phyloP scores from a whole-genome alignment of 2,797 vertebrate genomes.

The Tympanoctomys barrerae region DNA sequence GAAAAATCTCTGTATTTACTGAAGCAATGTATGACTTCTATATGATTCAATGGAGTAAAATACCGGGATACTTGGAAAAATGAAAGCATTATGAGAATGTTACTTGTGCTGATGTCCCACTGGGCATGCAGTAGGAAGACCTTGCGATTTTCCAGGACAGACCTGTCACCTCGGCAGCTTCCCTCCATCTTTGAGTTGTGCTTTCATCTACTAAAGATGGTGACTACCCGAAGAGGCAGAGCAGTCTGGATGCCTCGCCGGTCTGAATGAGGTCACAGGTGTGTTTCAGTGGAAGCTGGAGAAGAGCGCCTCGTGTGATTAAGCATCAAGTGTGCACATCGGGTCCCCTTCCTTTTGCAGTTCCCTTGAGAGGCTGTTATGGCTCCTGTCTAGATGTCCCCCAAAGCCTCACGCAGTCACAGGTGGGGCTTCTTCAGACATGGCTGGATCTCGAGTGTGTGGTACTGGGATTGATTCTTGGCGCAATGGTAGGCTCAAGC shows the following conservation, averaged over 20 bases:
- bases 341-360: neutral
- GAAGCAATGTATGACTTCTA: neutral
- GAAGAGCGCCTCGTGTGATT: neutral
- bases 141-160: neutral
- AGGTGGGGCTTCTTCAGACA: neutral
- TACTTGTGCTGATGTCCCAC: neutral
- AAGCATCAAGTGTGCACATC: neutral
- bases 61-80: neutral
- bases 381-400: neutral
- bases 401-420: neutral
- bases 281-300: neutral
- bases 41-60: neutral
- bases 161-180: neutral
- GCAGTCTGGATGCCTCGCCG: neutral
- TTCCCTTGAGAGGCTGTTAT: neutral
- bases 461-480: neutral
- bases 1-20: conserved; percentile 28
- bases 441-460: neutral
- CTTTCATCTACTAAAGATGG: neutral
- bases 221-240: neutral
- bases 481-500: neutral
- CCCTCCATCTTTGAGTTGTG: neutral
- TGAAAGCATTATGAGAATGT: neutral
- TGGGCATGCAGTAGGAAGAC: neutral
- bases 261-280: neutral